Evolutionary conservation across 2,888 invertebrate species (phyloP).

Genomic region (Drosophila kanekoi): DNA sequence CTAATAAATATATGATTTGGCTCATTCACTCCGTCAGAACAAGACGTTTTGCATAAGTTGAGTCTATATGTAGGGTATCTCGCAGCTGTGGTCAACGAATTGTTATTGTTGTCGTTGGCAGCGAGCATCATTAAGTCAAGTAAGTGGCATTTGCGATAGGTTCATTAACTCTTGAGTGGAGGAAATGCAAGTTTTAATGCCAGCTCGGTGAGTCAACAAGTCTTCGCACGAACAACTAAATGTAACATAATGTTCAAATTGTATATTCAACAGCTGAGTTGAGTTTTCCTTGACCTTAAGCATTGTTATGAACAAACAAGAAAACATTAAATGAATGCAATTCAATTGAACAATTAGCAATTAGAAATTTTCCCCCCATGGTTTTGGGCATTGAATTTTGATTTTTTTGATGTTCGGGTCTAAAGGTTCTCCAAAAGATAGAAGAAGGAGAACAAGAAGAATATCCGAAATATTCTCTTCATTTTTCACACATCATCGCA

Average conservation of each 20-base stretch:
- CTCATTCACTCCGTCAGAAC: too few relatives aligned
- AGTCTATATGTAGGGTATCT: constrained; percentile 11
- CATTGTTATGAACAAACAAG: neutral
- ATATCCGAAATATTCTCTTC: constrained; percentile 46
- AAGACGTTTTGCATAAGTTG: neutral
- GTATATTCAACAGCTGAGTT: neutral
- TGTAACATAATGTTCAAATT: constrained; percentile 6
- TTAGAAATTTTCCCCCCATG: constrained; percentile 27
- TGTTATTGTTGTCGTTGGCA: neutral
- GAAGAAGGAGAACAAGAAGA: constrained; percentile 13
- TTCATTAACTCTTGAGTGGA: constrained; percentile 22
- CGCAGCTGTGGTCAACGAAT: neutral
- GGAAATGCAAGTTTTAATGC: constrained; percentile 4
- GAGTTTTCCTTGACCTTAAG: constrained; percentile 5
- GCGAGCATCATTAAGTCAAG: constrained; percentile 19
- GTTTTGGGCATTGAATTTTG: constrained; percentile 21
- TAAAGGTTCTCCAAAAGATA: constrained; percentile 4
- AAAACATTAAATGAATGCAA: constrained; percentile 31
- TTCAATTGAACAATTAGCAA: constrained; percentile 31
- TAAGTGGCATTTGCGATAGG: constrained; percentile 24
- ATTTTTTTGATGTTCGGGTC: constrained; percentile 49
- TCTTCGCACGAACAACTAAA: neutral
- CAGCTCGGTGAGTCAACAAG: constrained; percentile 1
- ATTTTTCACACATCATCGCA: constrained; percentile 72
- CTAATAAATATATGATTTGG: too few relatives aligned